Base-by-base conservation (phyloP, 2,113 vertebrate genomes). In the Istiophorus platypterus region DNA sequence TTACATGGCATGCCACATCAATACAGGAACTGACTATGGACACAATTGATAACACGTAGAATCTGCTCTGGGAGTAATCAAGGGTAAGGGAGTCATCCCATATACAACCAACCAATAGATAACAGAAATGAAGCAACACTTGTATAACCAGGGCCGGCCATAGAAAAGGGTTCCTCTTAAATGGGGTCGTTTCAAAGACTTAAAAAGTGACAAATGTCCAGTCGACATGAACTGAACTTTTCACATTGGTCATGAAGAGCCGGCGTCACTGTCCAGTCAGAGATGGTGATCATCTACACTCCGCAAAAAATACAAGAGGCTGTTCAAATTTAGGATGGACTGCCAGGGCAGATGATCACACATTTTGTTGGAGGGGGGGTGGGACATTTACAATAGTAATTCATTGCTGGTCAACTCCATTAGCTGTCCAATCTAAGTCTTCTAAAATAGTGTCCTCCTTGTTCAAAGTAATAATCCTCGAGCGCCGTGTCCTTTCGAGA, bases 1-100 rank as follows among this genome's bases (percentile, higher is more conserved):
- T 96, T 96, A 95, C 95, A 96, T 91, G 93, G 94, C 95, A 96
- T 96, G 95, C 95, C 95, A 96, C 95, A 95, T 93, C 93, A 93
- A 95, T 93, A 95, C 92, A 88, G 89, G 89, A 94, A 94, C 92
- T 86, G 90, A 95, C 93, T 93, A 95, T 93, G 90, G 89, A 95
- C 94, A 94, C 89, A 93, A 90, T 90, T 34, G 70, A 93, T 90
- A 94, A 94, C 93, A 94, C 85, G 72, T 87, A 89, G 85, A 92
- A 94, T 93, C 92, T 91, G 86, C 83, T 94, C 91, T 87, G 88
- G 81, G 56, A 88, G 49, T 34, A 34, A 34, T 89, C 82, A 49
- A 67, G 83, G 72, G 73, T 51, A 24, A 27, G 70, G 79, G 67
- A 75, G 47, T 81, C 69, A 62, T 85, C 75, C 71, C 74, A 78